Base-by-base conservation (phyloP, 2,113 vertebrate genomes). In the Cottus gobio region DNA sequence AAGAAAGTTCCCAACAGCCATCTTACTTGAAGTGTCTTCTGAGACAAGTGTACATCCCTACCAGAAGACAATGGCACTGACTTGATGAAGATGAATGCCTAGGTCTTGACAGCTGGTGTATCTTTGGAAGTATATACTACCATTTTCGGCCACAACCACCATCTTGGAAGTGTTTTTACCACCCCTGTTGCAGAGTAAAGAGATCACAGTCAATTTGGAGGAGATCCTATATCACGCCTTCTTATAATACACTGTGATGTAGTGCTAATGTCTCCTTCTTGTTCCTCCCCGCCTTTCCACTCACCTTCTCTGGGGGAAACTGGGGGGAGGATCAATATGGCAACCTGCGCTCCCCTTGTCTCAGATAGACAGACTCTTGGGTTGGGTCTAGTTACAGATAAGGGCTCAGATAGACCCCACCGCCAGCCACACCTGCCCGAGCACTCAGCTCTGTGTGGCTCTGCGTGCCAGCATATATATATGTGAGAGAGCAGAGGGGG, bases 261-360 rank as follows among this genome's bases (percentile, higher is more conserved):
- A 84, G 85, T 69, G 90, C 88, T 93, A 93, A 94, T 94, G 91
- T 85, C 90, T 92, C 91, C 89, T 90, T 93, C 83, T 89, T 90
- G 73, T 68, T 73, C 77, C 34, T 79, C 74, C 74, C 82, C 86
- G 61, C 73, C 62, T 57, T 77, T 72, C 70, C 71, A 56, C 77
- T 88, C 67, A 3, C 68, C 75, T 87, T 92, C 85, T 82, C 9
- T 65, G 92, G 91, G 91, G 90, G 69, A 86, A 84, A 72, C 18
- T 16, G 72, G 71, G 86, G 86, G 28, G 87, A 94, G 26, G 87
- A 94, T 94, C 93, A 90, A 94, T 94, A 92, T 75, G 84, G 82
- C 87, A 84, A 89, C 89, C 57, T 52, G 62, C 79, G 80, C 75
- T 84, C 78, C 72, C 71, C 73, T 72, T 39, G 85, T 80, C 90